These are phyloP conservation scores for Addax nasomaculatus DNA, from an alignment of 2,113 vertebrate species.

Conservation along the genomic window DNA sequence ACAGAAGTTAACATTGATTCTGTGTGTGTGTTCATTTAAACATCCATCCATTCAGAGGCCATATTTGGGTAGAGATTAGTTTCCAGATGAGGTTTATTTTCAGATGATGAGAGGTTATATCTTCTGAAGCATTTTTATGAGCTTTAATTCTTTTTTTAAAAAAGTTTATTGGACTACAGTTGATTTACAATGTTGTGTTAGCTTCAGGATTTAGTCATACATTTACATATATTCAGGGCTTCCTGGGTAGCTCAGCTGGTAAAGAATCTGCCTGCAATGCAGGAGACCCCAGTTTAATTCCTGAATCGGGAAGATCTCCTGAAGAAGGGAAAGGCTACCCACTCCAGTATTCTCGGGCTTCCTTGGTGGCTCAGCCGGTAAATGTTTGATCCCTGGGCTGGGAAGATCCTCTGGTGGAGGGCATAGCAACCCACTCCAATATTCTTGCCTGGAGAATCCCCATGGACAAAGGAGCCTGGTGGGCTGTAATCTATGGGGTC, in stretches of 20 bases:
- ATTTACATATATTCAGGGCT: background rate
- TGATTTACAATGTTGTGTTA: background rate
- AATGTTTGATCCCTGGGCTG: background rate
- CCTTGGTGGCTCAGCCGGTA: background rate
- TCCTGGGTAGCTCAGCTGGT: background rate
- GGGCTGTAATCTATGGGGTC: background rate
- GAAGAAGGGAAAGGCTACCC: background rate
- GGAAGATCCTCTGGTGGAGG: background rate
- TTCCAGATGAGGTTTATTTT: background rate
- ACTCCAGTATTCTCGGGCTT: background rate
- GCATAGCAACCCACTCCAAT: background rate
- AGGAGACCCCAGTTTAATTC: background rate
- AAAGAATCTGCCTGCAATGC: background rate
- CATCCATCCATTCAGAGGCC: too few relatives aligned
- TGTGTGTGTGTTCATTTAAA: background rate
- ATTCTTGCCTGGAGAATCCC: background rate
- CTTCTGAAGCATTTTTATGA: background rate
- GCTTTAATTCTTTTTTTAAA: background rate
- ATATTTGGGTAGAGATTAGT: background rate
- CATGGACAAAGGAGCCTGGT: background rate
- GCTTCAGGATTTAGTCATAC: background rate
- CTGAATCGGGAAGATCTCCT: background rate
- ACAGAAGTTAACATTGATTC: background rate
- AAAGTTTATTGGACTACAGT: background rate
- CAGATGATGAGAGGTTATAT: background rate